A percentile compares a stretch with the other conserved stretches of the same genome.
Evolutionary conservation across 2,888 invertebrate species (phyloP).

Genomic region (Habroteleia sp.): DNA sequence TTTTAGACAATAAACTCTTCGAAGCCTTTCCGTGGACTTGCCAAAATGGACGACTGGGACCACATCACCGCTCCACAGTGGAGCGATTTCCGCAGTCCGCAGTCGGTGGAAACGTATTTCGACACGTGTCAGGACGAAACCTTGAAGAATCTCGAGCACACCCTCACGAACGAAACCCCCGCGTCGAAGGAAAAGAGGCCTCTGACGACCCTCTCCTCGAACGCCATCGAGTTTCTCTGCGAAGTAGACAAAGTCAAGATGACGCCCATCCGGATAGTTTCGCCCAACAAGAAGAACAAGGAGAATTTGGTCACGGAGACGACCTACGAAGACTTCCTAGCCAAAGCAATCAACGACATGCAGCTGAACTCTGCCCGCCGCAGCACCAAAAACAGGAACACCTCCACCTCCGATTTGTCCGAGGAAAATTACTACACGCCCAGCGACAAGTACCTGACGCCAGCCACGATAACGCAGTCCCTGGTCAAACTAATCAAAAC

Average conservation of each 20-base stretch:
- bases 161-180: neutral
- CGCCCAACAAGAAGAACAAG: conserved; percentile 55
- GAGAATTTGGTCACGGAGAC: conserved; percentile 54
- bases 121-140: conserved; percentile 59
- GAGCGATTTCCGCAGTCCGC: conserved; percentile 73
- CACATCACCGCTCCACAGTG: conserved; percentile 72
- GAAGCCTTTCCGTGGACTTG: too few species aligned
- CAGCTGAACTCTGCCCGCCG: conserved; percentile 60
- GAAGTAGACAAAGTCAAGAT: conserved; percentile 64
- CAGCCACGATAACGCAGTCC: conserved; percentile 28
- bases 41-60: conserved; percentile 60
- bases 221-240: conserved; percentile 54
- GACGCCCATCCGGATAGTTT: conserved; percentile 64
- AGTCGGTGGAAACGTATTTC: conserved; percentile 69
- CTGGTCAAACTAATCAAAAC: conserved; percentile 33
- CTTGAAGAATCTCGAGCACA: neutral
- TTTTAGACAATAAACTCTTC: too few species aligned
- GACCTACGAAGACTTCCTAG: conserved; percentile 67
- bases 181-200: conserved; percentile 32
- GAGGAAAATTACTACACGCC: conserved; percentile 63
- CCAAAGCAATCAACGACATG: conserved; percentile 66
- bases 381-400: conserved; percentile 26
- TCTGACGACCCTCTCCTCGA: conserved; percentile 7
- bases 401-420: conserved; percentile 26
- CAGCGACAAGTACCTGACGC: conserved; percentile 23